Percentiles rank a stretch among this genome's conserved stretches.
Evolutionary conservation across 2,113 vertebrate genomes (phyloP).

Genomic region (Psophia crepitans): DNA sequence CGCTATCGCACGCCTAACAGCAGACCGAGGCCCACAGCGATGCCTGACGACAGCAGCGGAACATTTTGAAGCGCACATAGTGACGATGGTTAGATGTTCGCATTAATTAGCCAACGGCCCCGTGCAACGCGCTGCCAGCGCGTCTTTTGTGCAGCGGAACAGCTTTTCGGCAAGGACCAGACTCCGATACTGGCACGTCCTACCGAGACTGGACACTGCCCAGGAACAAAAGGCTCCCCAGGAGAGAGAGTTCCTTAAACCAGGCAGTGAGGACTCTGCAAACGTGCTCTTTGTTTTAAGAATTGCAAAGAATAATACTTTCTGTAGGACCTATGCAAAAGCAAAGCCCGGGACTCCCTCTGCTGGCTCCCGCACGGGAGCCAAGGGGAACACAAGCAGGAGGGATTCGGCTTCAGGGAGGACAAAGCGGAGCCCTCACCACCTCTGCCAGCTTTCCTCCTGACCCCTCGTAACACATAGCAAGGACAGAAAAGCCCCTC

Average conservation of each 20-base stretch:
- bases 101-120: too few species aligned
- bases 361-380: neutral
- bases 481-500: neutral
- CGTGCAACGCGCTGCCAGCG: fast-evolving
- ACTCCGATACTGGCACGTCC: fast-evolving
- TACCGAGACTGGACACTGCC: fast-evolving
- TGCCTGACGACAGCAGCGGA: neutral
- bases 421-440: neutral
- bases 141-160: neutral
- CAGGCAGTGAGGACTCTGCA: neutral
- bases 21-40: too few species aligned
- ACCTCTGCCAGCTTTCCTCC: neutral
- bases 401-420: neutral
- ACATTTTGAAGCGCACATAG: fast-evolving
- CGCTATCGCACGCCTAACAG: fast-evolving
- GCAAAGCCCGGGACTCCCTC: slow-evolving; percentile 16
- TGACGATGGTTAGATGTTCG: fast-evolving
- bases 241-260: neutral
- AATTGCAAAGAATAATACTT: fast-evolving
- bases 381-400: fast-evolving
- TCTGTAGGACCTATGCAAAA: neutral
- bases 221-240: neutral
- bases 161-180: neutral
- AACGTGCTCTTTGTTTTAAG: neutral
- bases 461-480: fast-evolving